Percentiles rank a stretch among this genome's conserved stretches.
These are phyloP conservation scores for Hemicrepidius hirtus DNA, from an alignment of 2,888 invertebrate genomes.

Conservation along the genomic window DNA sequence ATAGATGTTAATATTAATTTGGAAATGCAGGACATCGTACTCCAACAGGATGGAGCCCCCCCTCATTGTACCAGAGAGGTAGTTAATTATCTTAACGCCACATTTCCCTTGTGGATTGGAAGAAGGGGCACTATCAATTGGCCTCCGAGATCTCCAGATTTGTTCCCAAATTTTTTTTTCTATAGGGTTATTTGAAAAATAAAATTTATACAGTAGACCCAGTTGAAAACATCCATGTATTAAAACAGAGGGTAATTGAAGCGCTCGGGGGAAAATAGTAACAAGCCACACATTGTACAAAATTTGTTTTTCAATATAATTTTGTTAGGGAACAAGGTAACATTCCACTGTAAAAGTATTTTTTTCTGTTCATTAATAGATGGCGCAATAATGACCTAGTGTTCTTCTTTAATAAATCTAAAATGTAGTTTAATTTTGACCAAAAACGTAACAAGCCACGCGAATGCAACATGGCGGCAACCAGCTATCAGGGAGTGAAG, in stretches of 20 bases:
- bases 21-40: too few species aligned
- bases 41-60: too few species aligned
- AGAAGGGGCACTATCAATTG: too few species aligned
- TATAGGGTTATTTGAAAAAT: too few species aligned
- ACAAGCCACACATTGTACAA: not conserved
- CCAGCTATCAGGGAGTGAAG: not conserved
- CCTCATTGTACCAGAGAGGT: too few species aligned
- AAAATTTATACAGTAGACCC: too few species aligned
- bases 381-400: not conserved
- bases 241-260: not conserved
- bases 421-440: not conserved
- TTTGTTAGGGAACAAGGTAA: not conserved
- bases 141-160: too few species aligned
- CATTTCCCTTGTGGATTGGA: too few species aligned
- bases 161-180: too few species aligned
- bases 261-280: constrained; percentile 11
- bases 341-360: not conserved
- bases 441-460: not conserved
- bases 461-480: not conserved
- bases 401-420: not conserved
- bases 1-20: too few species aligned
- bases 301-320: not conserved
- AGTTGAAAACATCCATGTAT: too few species aligned
- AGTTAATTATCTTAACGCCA: too few species aligned
- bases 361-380: not conserved